Percentiles rank a stretch among this genome's conserved stretches.
Evolutionary conservation across 1,140 invertebrate species (phyloP).

Genomic region (Drosophila bipectinata): DNA sequence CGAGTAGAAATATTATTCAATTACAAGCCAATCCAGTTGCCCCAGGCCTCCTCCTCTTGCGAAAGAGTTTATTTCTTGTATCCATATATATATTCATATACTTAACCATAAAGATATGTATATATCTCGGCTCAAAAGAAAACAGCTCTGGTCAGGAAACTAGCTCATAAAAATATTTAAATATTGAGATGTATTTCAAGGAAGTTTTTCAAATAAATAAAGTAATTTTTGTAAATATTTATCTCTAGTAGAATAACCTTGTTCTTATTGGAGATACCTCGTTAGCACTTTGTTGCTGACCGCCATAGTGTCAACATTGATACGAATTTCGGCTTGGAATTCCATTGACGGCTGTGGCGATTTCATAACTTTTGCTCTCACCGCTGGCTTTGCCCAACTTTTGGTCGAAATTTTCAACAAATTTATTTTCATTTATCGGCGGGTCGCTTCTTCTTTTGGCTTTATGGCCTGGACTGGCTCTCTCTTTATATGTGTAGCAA

Average conservation of each 20-base stretch:
- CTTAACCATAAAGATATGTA: background rate
- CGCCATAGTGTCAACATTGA: constrained; percentile 52
- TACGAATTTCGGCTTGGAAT: constrained; percentile 60
- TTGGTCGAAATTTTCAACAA: constrained; percentile 42
- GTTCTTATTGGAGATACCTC: background rate
- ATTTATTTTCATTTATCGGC: constrained; percentile 58
- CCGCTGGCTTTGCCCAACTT: constrained; percentile 59
- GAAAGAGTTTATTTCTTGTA: constrained; percentile 40
- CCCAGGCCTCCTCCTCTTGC: constrained; percentile 37
- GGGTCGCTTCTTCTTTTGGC: constrained; percentile 52
- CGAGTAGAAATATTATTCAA: constrained; percentile 73
- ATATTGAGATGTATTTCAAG: background rate
- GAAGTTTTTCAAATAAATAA: background rate
- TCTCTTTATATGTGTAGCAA: constrained; percentile 41
- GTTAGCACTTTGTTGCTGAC: constrained; percentile 2
- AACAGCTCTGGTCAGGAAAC: constrained; percentile 6
- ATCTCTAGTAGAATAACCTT: background rate
- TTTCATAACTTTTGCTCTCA: constrained; percentile 74
- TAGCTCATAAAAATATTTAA: background rate
- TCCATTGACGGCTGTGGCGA: constrained; percentile 72
- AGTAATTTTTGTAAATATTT: background rate
- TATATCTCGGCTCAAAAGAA: background rate
- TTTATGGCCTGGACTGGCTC: constrained; percentile 44
- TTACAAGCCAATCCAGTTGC: constrained; percentile 72
- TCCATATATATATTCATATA: constrained; percentile 19